phyloP scores from a whole-genome alignment of 2,888 invertebrate genomes.

The Chrysomela aeneicollis region DNA sequence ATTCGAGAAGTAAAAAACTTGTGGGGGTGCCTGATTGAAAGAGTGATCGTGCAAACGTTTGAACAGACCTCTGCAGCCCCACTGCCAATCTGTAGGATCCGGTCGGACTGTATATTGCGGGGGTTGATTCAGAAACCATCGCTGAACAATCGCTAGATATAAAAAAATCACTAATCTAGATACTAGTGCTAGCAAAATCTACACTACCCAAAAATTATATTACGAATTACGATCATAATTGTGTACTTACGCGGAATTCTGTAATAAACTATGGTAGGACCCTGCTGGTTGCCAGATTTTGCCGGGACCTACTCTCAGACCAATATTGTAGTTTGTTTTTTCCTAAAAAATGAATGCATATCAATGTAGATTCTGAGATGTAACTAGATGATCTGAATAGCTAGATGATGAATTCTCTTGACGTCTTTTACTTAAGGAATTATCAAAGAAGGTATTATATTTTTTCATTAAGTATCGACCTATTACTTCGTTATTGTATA shows the following conservation, averaged over 20 bases:
- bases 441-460: too few relatives aligned
- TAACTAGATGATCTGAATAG: too few relatives aligned
- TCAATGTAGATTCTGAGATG: too few relatives aligned
- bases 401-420: too few relatives aligned
- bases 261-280: conserved; percentile 57
- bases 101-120: conserved; percentile 56
- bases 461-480: too few relatives aligned
- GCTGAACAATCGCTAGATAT: conserved; percentile 52
- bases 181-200: conserved; percentile 28
- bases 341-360: conserved; percentile 64
- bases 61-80: conserved; percentile 50
- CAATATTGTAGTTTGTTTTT: conserved; percentile 74
- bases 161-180: conserved; percentile 45
- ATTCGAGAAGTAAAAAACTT: neutral
- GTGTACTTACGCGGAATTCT: conserved; percentile 53
- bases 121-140: conserved; percentile 49
- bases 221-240: conserved; percentile 7
- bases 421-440: too few relatives aligned
- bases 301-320: conserved; percentile 70
- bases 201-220: conserved; percentile 43
- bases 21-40: neutral
- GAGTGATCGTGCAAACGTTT: neutral
- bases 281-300: conserved; percentile 70
- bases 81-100: conserved; percentile 55
- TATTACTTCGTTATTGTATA: too few relatives aligned